Evolutionary conservation across 2,113 vertebrate species (phyloP).

Genomic region (Choloepus hoffmanni): DNA sequence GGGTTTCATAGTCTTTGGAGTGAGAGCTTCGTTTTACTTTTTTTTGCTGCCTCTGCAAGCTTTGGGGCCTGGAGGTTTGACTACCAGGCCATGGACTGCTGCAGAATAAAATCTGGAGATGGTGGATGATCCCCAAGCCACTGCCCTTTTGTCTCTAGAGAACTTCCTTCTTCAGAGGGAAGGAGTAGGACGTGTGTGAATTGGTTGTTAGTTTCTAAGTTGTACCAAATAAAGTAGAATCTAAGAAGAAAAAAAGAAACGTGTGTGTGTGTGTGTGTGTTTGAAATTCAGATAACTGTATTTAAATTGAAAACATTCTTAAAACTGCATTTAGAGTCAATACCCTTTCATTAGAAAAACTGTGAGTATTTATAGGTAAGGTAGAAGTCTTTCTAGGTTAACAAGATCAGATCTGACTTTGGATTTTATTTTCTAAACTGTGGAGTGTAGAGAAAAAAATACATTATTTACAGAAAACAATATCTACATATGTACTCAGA

Average conservation of each 20-base stretch:
- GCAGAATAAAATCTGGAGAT: neutral
- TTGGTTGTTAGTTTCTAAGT: slow-evolving; percentile 83
- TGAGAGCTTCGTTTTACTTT: slow-evolving; percentile 72
- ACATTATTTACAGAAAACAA: too few species aligned
- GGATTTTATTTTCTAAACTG: too few species aligned
- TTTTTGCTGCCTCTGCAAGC: slow-evolving; percentile 64
- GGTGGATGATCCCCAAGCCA: neutral
- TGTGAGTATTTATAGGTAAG: too few species aligned
- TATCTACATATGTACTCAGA: too few species aligned
- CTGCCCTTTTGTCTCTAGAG: slow-evolving; percentile 61
- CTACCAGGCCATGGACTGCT: slow-evolving; percentile 25
- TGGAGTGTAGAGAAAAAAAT: too few species aligned
- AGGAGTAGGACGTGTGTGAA: slow-evolving; percentile 64
- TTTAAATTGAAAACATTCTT: too few species aligned
- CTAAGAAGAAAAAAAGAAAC: slow-evolving; percentile 74
- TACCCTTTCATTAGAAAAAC: too few species aligned
- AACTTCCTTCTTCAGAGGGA: slow-evolving; percentile 69
- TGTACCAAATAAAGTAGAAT: slow-evolving; percentile 91
- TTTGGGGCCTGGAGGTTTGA: slow-evolving; percentile 38
- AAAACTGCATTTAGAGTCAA: too few species aligned
- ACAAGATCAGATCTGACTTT: too few species aligned
- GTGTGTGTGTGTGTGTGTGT: too few species aligned
- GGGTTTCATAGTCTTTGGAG: slow-evolving; percentile 58
- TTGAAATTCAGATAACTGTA: too few species aligned
- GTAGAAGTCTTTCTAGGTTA: too few species aligned